These are phyloP conservation scores for Anastrepha obliqua DNA, from an alignment of 1,140 invertebrate genomes.

Conservation along the genomic window DNA sequence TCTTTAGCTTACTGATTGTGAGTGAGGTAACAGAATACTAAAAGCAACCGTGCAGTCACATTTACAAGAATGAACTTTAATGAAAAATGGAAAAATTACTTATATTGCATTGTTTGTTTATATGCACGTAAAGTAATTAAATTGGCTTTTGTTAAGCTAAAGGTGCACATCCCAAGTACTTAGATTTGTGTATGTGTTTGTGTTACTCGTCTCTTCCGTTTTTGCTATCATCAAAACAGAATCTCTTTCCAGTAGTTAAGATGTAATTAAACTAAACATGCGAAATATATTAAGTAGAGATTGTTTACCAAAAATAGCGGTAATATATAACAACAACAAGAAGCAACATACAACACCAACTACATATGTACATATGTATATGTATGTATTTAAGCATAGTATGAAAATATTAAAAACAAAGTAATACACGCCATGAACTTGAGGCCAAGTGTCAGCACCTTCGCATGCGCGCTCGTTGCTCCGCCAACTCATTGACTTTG, in stretches of 20 bases:
- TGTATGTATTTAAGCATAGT: neutral
- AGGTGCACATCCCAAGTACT: neutral
- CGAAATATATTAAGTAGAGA: neutral
- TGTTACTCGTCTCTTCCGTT: neutral
- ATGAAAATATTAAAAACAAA: neutral
- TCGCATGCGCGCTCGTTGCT: neutral
- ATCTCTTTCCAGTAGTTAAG: constrained; percentile 19
- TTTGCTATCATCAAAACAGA: neutral
- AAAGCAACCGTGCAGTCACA: neutral
- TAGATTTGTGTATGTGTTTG: neutral
- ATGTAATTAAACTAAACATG: constrained; percentile 51
- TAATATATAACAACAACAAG: neutral
- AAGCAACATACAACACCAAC: neutral
- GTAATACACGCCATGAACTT: constrained; percentile 22
- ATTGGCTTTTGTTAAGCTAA: neutral
- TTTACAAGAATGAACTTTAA: neutral
- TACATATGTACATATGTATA: neutral
- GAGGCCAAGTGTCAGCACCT: constrained; percentile 22
- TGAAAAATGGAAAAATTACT: neutral
- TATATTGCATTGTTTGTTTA: too few relatives aligned
- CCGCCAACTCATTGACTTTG: constrained; percentile 16
- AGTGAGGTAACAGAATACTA: constrained; percentile 6
- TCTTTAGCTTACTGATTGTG: neutral
- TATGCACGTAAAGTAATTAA: neutral
- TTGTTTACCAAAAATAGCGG: neutral